Base-by-base conservation (phyloP, 2,888 invertebrate genomes). In the Celastrina argiolus region DNA sequence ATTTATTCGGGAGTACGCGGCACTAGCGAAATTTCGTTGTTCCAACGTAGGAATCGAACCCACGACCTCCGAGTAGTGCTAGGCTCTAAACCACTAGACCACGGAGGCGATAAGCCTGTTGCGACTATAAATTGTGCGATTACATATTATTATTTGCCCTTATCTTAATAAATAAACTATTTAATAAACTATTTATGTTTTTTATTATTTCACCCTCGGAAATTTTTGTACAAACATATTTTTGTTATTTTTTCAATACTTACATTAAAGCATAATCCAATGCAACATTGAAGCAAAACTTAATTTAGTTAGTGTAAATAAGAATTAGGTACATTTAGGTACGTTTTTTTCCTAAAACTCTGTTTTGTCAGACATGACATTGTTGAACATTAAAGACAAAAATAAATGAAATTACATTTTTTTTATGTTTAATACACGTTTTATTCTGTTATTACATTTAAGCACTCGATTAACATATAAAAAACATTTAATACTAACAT, bases 401-500 rank as follows among this genome's bases (percentile, higher is more conserved):
- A 61, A 59, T 59, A 59, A 59, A 59, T 59, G 6, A 39, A 61
- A 61, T 39, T 39, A 61, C 8, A 22, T 22, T 61, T 22, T 61
- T 61, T 59, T 39, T 39, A 10, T 39, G 22, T 61, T 34, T 39
- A 61, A 61, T 31, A 58, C 58, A 58, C n/a, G 39, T 39, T 22
- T 61, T 61, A 61, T 61, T 36, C 61, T 61, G 61, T 61, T 61
- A 61, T 61, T 61, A 39, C 22, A 6, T 14, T 61, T 39, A 39
- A 61, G 61, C 22, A 39, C 61, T 39, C 36, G 14, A 61, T 61
- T 61, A 22, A 39, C 61, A 61, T 61, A 61, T 61, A 61, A 61
- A 61, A 61, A 61, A 61, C 61, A 61, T 61, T 61, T 61, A 61
- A 61, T 39, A 61, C 22, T 61, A 61, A 39, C 61, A 61, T 61